phyloP scores from a whole-genome alignment of 1,140 invertebrate genomes.

The Polypedilum vanderplanki region DNA sequence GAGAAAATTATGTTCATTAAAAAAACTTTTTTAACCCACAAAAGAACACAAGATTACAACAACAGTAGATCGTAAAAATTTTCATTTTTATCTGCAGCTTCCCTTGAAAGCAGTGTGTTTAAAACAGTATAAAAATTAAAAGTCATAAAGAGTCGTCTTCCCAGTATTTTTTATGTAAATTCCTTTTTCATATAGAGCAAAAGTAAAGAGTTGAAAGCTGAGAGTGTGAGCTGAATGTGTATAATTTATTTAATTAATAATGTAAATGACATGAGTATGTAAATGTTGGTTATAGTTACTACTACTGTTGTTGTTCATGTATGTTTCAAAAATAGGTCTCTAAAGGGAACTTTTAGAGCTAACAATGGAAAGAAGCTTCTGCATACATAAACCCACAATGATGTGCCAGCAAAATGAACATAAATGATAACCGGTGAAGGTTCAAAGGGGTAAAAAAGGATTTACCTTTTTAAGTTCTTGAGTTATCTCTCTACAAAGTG shows the following conservation, averaged over 20 bases:
- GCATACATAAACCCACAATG: too few species aligned
- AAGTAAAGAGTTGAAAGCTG: too few species aligned
- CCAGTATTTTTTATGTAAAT: not conserved
- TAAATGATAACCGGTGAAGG: too few species aligned
- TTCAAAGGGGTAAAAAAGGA: too few species aligned
- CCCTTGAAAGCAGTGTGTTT: not conserved
- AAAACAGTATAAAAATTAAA: constrained; percentile 4
- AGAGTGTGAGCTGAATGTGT: not conserved
- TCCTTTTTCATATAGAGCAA: not conserved
- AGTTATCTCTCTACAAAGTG: too few species aligned
- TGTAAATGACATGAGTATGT: not conserved
- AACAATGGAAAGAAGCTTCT: not conserved
- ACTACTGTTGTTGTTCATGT: not conserved
- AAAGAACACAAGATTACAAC: not conserved
- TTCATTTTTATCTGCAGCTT: not conserved
- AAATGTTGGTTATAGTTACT: not conserved
- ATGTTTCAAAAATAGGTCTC: not conserved
- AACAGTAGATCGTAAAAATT: not conserved
- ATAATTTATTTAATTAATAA: not conserved
- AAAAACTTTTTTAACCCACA: not conserved
- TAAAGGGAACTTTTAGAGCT: not conserved
- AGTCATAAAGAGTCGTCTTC: constrained; percentile 12
- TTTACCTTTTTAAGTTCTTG: too few species aligned
- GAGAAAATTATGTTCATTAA: not conserved
- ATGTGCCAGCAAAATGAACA: too few species aligned